Conservation (phyloP, 2,113 vertebrate genomes). For the Podiceps cristatus region DNA sequence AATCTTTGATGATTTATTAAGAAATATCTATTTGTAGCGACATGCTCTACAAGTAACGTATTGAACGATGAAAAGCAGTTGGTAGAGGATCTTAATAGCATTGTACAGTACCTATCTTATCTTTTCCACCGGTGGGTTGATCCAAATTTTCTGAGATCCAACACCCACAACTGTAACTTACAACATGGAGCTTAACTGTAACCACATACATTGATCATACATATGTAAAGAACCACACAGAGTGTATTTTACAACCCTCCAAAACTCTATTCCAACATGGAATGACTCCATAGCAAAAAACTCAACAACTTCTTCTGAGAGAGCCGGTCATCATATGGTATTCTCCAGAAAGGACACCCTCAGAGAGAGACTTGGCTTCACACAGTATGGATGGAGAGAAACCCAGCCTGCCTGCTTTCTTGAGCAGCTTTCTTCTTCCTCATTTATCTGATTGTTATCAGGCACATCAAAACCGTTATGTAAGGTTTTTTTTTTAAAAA, state of each 20-base stretch:
- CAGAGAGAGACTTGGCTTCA: not conserved
- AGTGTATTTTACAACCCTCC: not conserved
- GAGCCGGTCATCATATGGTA: not conserved
- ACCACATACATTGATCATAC: not conserved
- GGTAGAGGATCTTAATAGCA: not conserved
- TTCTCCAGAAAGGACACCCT: not conserved
- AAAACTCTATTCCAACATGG: not conserved
- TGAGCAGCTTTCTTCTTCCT: not conserved
- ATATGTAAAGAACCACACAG: not conserved
- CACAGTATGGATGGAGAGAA: not conserved
- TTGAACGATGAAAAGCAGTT: not conserved
- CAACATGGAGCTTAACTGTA: not conserved
- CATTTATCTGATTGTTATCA: not conserved
- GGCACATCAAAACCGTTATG: not conserved
- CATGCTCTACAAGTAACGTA: not conserved
- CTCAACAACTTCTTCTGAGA: not conserved
- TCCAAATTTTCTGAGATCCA: not conserved
- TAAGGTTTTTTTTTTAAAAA: not conserved
- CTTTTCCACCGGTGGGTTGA: not conserved
- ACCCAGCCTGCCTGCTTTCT: not conserved
- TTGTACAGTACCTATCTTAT: not conserved
- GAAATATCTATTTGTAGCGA: not conserved
- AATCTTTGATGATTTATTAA: not conserved
- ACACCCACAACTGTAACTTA: accelerated
- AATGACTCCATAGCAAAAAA: not conserved